A percentile compares a stretch with the other conserved stretches of the same genome.
Conservation (phyloP, 2,113 vertebrate species). For the Laticauda colubrina region DNA sequence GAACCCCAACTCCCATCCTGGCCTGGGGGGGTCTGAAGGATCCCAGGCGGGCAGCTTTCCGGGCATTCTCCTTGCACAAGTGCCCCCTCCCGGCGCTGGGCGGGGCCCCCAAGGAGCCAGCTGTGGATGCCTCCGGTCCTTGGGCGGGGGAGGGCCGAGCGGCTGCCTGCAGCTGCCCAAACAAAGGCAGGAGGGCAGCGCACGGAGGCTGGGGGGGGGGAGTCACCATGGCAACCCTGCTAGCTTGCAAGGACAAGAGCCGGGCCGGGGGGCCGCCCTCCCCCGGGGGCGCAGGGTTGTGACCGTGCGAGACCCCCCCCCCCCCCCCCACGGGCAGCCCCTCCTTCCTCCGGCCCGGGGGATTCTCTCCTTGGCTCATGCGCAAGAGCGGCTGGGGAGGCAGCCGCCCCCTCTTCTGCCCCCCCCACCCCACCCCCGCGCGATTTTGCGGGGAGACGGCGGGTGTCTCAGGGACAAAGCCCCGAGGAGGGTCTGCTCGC, state of each 20-base stretch:
- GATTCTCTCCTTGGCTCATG: background rate
- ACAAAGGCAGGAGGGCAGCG: slow-evolving; percentile 45
- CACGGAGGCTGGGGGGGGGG: slow-evolving; percentile 52
- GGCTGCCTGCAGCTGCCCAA: background rate
- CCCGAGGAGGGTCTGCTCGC: background rate
- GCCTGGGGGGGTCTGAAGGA: background rate
- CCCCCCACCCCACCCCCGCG: too few species aligned
- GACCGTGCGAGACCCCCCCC: background rate
- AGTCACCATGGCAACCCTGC: slow-evolving; percentile 58
- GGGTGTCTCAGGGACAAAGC: background rate
- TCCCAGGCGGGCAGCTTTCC: background rate
- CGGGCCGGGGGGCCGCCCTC: background rate
- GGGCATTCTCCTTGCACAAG: background rate
- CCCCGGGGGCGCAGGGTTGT: background rate
- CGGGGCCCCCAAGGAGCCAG: background rate
- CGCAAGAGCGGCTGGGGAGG: background rate
- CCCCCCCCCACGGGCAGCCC: background rate
- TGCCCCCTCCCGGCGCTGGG: background rate
- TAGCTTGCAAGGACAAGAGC: background rate
- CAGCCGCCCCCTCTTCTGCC: background rate
- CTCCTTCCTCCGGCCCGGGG: background rate
- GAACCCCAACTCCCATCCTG: background rate
- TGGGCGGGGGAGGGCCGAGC: background rate
- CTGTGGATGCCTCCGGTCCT: background rate
- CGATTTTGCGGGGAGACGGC: background rate